A percentile compares a stretch with the other conserved stretches of the same genome.
These are phyloP conservation scores for Parambassis ranga DNA, from an alignment of 2,797 vertebrate species.

Conservation along the genomic window DNA sequence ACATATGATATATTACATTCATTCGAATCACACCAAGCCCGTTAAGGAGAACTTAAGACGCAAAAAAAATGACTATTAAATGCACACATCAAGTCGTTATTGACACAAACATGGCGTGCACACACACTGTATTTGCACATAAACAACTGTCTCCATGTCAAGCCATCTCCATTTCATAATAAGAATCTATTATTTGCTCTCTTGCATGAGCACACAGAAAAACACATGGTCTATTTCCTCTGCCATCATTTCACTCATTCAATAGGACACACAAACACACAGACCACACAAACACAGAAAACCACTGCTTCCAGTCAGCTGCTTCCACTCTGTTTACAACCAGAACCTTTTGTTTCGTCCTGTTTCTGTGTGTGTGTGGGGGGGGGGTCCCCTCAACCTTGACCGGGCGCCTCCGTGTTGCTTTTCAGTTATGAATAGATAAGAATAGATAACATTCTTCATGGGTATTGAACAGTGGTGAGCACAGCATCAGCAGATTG, in stretches of 20 bases:
- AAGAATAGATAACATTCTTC: conserved; percentile 66
- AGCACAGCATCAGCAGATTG: conserved; percentile 7
- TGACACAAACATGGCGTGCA: background rate
- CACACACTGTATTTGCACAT: background rate
- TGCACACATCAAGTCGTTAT: background rate
- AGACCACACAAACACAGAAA: conserved; percentile 26
- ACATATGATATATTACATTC: too few species aligned
- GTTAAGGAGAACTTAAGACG: too few species aligned
- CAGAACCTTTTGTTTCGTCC: conserved; percentile 60
- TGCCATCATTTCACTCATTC: conserved; percentile 41
- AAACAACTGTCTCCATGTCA: conserved; percentile 1
- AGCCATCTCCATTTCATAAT: conserved; percentile 6
- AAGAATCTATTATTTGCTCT: conserved; percentile 32
- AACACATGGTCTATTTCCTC: conserved; percentile 40
- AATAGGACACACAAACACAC: conserved; percentile 15
- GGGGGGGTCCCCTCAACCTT: conserved; percentile 61
- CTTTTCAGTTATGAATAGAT: conserved; percentile 65
- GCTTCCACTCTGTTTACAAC: conserved; percentile 55
- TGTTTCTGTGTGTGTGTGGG: conserved; percentile 26
- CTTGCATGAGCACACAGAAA: conserved; percentile 22
- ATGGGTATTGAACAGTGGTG: conserved; percentile 34
- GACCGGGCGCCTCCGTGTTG: conserved; percentile 45
- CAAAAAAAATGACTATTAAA: too few species aligned
- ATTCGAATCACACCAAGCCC: too few species aligned
- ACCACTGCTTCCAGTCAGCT: conserved; percentile 40